Conservation (phyloP, 2,888 invertebrate genomes). For the Liposcelis brunnea region DNA sequence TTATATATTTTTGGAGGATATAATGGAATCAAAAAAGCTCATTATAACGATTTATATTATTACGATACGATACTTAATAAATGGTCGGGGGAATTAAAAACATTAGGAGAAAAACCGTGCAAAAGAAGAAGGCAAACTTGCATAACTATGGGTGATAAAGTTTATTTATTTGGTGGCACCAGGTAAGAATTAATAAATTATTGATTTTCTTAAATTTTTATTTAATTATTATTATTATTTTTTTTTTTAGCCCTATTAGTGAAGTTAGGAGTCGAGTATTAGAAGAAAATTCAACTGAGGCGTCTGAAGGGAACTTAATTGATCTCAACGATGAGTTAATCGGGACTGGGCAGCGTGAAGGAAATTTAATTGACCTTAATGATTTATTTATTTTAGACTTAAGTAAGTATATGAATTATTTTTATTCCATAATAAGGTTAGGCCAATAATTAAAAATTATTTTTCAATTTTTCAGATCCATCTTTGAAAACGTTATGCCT, state of each 20-base stretch:
- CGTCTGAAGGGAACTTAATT: no score
- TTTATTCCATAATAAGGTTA: not conserved
- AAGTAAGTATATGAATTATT: slow-evolving; percentile 22
- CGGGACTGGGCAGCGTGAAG: slow-evolving; percentile 13
- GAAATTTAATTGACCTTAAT: slow-evolving; percentile 55
- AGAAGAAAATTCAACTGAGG: no score
- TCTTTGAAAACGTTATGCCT: slow-evolving; percentile 55
- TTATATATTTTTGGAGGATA: slow-evolving; percentile 86
- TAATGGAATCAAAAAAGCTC: slow-evolving; percentile 54
- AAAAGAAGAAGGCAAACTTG: slow-evolving; percentile 63
- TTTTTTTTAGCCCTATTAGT: slow-evolving; percentile 11
- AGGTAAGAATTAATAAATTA: slow-evolving; percentile 36
- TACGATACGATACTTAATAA: slow-evolving; percentile 42
- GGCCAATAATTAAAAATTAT: not conserved
- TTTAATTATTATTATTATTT: not conserved
- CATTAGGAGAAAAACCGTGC: slow-evolving; percentile 41
- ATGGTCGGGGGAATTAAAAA: slow-evolving; percentile 40
- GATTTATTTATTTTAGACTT: slow-evolving; percentile 72
- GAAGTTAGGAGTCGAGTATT: no score
- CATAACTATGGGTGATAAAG: slow-evolving; percentile 48
- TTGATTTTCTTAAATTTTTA: not conserved
- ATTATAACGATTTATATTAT: slow-evolving; percentile 69
- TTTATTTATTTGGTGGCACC: slow-evolving; percentile 82
- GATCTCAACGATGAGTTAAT: slow-evolving; percentile 10
- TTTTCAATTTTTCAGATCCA: slow-evolving; percentile 30